Evolutionary conservation across 2,888 invertebrate genomes (phyloP).

Genomic region (Beris morrisii): DNA sequence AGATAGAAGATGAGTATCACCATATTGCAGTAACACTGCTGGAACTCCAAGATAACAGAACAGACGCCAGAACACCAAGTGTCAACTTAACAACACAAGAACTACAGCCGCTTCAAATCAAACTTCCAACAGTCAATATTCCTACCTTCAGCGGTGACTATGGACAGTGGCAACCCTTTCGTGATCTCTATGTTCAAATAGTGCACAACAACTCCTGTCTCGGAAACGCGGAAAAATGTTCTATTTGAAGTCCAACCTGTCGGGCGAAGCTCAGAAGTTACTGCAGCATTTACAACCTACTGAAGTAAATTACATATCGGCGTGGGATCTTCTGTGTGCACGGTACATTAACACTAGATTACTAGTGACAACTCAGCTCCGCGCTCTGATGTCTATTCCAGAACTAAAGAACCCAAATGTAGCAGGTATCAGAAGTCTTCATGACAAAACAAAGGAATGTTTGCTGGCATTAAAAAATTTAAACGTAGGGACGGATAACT

Average conservation of each 20-base stretch:
- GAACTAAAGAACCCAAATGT: no score
- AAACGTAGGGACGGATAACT: slow-evolving; percentile 3
- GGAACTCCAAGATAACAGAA: no score
- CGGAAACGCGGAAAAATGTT: background rate
- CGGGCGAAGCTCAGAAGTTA: background rate
- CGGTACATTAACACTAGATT: background rate
- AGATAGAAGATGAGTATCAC: no score
- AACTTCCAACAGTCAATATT: slow-evolving; percentile 1
- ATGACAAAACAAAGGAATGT: slow-evolving; percentile 9
- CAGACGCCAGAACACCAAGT: no score
- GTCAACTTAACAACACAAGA: no score
- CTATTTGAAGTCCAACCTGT: background rate
- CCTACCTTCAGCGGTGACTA: slow-evolving; percentile 10
- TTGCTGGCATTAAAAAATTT: slow-evolving; percentile 1
- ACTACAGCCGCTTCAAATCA: slow-evolving; percentile 26
- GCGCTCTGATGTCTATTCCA: background rate
- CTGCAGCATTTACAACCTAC: background rate
- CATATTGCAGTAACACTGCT: no score
- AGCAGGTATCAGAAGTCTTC: background rate
- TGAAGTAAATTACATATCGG: background rate
- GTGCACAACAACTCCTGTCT: background rate
- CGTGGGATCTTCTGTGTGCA: background rate
- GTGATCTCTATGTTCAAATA: background rate
- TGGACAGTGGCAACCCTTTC: background rate
- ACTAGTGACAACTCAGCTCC: background rate